phyloP scores from a whole-genome alignment of 1,140 invertebrate genomes.

The Temnothorax nylanderi region DNA sequence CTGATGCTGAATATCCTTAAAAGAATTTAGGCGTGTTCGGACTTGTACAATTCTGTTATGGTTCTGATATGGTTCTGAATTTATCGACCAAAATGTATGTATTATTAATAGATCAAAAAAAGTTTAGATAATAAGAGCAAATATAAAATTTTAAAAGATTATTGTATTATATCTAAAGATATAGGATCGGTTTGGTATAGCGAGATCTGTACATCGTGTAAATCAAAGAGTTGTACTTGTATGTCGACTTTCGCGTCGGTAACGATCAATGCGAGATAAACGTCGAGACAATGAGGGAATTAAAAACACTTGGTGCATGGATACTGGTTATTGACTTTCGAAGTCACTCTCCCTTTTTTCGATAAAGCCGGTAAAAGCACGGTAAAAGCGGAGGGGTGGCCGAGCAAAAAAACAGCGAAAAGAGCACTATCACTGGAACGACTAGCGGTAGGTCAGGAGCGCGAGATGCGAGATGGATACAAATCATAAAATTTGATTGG shows the following conservation, averaged over 20 bases:
- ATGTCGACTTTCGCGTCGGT: constrained; percentile 10
- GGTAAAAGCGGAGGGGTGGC: constrained; percentile 29
- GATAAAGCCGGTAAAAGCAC: constrained; percentile 46
- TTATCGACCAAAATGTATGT: neutral
- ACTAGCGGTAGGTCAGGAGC: constrained; percentile 81
- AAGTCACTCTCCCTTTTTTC: constrained; percentile 75
- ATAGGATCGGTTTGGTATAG: neutral
- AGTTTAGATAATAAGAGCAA: neutral
- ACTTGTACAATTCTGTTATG: neutral
- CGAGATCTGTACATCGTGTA: neutral
- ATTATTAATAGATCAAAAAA: neutral
- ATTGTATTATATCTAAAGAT: neutral
- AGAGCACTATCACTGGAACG: constrained; percentile 68
- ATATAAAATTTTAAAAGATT: neutral
- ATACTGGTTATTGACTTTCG: constrained; percentile 74
- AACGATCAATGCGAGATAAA: constrained; percentile 47
- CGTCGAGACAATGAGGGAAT: constrained; percentile 58
- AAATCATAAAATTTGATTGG: constrained; percentile 85
- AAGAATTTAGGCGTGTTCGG: neutral
- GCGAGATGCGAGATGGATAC: constrained; percentile 81
- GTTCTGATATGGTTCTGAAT: neutral
- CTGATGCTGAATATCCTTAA: neutral
- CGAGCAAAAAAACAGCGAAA: constrained; percentile 69
- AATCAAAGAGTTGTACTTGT: constrained; percentile 4
- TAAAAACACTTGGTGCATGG: constrained; percentile 61